Evolutionary conservation across 2,113 vertebrate genomes (phyloP).

Genomic region (Ctenodactylus gundi): DNA sequence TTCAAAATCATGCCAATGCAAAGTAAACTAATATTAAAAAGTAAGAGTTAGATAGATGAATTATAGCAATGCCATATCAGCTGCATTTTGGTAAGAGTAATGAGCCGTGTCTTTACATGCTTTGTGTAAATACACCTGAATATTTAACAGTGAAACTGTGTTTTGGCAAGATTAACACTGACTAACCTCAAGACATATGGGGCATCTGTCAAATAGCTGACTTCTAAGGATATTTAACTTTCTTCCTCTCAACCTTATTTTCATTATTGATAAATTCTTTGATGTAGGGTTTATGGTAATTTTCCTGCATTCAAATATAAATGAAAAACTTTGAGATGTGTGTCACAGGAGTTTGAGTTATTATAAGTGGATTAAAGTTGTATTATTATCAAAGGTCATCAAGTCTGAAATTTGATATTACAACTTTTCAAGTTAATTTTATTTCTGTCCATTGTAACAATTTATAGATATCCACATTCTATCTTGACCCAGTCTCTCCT

Average conservation of each 20-base stretch:
- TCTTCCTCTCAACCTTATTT: background rate
- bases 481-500: background rate
- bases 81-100: conserved; percentile 67
- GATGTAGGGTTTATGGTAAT: background rate
- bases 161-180: conserved; percentile 45
- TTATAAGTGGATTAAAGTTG: background rate
- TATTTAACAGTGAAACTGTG: conserved; percentile 49
- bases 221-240: conserved; percentile 21
- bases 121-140: conserved; percentile 65
- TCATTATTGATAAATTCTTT: background rate
- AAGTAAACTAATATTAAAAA: conserved; percentile 78
- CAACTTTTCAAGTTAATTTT: background rate
- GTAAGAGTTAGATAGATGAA: conserved; percentile 61
- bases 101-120: conserved; percentile 10
- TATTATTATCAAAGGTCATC: background rate
- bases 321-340: background rate
- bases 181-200: conserved; percentile 15
- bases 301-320: background rate
- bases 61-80: conserved; percentile 51
- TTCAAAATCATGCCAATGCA: conserved; percentile 75
- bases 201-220: conserved; percentile 27
- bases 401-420: background rate
- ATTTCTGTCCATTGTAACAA: background rate
- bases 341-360: background rate
- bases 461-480: background rate